Base-by-base conservation (phyloP, 2,888 invertebrate genomes). In the Tricholauxania praeusta region DNA sequence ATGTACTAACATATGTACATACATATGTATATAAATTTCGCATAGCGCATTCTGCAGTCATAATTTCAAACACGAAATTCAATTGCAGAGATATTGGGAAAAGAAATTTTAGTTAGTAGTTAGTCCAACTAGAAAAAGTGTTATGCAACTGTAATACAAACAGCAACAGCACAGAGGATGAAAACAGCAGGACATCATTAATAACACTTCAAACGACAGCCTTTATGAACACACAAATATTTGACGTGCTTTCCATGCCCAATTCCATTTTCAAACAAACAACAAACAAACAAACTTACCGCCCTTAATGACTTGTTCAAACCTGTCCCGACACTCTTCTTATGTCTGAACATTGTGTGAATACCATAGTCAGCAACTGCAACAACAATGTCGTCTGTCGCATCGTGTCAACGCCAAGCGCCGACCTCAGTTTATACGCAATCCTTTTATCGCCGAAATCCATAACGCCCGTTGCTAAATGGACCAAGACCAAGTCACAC, bases 171-270 rank as follows among this genome's bases (percentile, higher is more conserved):
- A 39, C 7, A 39, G 8, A 39, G 10, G 39, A 39, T 39, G 47
- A 17, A 39, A 28, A 62, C 64, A 64, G 64, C 64, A 51, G 64
- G 64, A 51, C 51, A 22, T 15, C 64, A 51, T 64, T 64, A 64
- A 64, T 48, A 64, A 22, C 64, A 64, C 64, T 64, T 64, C 64
- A 51, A 51, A 64, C 64, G 39, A 10, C 39, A 64, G 64, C 64
- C 51, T 64, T 51, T 51, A 14, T 64, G 49, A 14, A 64, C 64
- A 64, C 64, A 49, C 51, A 49, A 64, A 51, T 51, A 51, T 64
- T 64, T 64, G 51, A 28, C 51, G 12, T 51, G 64, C 51, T 64
- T 39, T 19, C n/a, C 17, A 12, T 3, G 22, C 28, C 22, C 59
- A 39, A 62, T 17, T 10, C 39, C 39, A 39, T 39, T 39, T 39